Base-by-base conservation (phyloP, 2,113 vertebrate genomes). In the Bungarus multicinctus region DNA sequence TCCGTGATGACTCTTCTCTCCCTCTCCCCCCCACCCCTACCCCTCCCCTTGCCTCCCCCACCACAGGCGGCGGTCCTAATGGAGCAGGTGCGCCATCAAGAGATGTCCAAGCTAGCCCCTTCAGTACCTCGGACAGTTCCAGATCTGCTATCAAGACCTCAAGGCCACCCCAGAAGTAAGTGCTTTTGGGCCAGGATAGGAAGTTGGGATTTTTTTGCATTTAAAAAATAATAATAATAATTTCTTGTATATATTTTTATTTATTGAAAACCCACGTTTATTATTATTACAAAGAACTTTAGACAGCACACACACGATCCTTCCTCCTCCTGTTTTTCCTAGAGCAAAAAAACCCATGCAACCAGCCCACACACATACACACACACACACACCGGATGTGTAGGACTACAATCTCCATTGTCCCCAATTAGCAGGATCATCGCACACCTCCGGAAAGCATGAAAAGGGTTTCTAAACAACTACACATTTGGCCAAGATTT, bases 1-100 rank as follows among this genome's bases (percentile, higher is more conserved):
- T 1, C 22, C 3, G 2, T 3, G 39, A 47, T 86, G 34, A 47
- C 43, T 47, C 43, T 25, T 8, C 20, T 22, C 34, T 85, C 74
- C 3, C 16, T 5, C 14, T 5, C 14, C 7, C 5, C 0, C 18
- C n/a, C n/a, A 1, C n/a, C n/a, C 18, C 34, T 23, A 1, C 18
- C 2, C 4, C 12, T 0, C 3, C 64, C 12, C 12, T 45, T 50
- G 47, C 47, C 23, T 11, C 34, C 5, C 54, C 9, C 9, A 11
- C 0, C 27, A 2, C 92, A 99, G 98, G 98, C 98, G 6, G 98
- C 98, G 1, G 98, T 98, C 64, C 69, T 99, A 88, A 87, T 99
- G 96, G 98, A 99, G 87, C 98, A 99, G 57, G 98, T 98, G 89
- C 97, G 98, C 5, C 98, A 98, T 74, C 97, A 99, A 92, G 98